Base-by-base conservation (phyloP, 2,113 vertebrate genomes). In the Oreotrochilus melanogaster region DNA sequence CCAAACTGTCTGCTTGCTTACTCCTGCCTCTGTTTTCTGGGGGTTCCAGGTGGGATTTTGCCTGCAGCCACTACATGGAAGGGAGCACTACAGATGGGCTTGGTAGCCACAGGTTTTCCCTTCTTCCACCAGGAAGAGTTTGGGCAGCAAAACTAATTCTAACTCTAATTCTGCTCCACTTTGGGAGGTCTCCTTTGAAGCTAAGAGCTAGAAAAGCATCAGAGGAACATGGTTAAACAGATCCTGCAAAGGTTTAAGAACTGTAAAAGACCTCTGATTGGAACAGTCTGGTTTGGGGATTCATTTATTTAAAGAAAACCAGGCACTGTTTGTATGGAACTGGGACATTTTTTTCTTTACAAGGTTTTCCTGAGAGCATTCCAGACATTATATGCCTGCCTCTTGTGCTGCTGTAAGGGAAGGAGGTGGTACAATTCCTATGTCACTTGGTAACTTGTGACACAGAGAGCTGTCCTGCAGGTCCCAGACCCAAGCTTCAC, bases 331-430 rank as follows among this genome's bases (percentile, higher is more conserved):
- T 42, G 12, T 45, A 43, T 28, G 16, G 53, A 89, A 71, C 9
- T 0, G 2, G 30, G 39, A 66, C 9, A n/a, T 37, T 48, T 13
- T 78, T 12, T 47, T 47, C 48, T 48, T 60, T 31, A 12, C 7
- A 43, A 75, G 35, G 54, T 2, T 56, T 27, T 66, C 43, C 39
- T 31, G 57, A 81, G 60, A 72, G 43, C 27, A 56, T 31, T 60
- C 47, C 53, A 78, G 39, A 30, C 14, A 23, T 22, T 4, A 35
- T 7, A 7, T 2, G 14, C 21, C 27, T 3, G 10, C 13, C n/a
- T 82, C 37, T 27, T 35, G 1, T 0, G 0, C 0, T 54, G 37
- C 54, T 86, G 19, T 43, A 33, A 30, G 37, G 50, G n/a, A 45
- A 65, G 48, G 23, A 66, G 45, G 33, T 33, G 30, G 19, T 11